These are phyloP conservation scores for Dimorphilus gyrociliatus DNA, from an alignment of 2,888 invertebrate genomes.

Conservation along the genomic window DNA sequence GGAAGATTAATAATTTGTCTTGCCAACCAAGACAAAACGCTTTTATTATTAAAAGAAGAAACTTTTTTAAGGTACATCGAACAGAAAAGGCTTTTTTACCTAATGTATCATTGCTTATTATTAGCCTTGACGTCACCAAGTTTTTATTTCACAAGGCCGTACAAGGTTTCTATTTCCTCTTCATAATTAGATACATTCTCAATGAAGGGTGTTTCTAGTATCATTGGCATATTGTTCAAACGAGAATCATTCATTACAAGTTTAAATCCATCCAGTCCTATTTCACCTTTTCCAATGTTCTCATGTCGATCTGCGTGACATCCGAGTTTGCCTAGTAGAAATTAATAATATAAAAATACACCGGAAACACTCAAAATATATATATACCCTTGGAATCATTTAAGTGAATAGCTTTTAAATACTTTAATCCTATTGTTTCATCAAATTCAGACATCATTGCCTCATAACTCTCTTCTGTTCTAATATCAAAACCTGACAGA, in stretches of 20 bases:
- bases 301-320: constrained; percentile 40
- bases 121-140: too few relatives aligned
- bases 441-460: constrained; percentile 36
- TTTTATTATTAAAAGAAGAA: too few relatives aligned
- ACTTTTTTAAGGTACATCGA: too few relatives aligned
- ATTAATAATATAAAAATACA: too few relatives aligned
- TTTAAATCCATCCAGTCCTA: constrained; percentile 36
- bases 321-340: constrained; percentile 31
- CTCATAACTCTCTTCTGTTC: constrained; percentile 29
- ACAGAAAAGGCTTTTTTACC: too few relatives aligned
- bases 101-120: too few relatives aligned
- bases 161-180: constrained; percentile 18
- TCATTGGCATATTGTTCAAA: constrained; percentile 36
- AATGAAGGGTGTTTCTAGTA: constrained; percentile 40
- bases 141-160: too few relatives aligned
- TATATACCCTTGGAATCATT: constrained; percentile 41
- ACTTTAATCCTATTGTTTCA: constrained; percentile 34
- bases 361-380: constrained; percentile 6
- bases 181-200: constrained; percentile 11
- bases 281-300: constrained; percentile 39
- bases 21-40: too few relatives aligned
- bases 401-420: constrained; percentile 40
- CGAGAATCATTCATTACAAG: constrained; percentile 35
- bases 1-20: too few relatives aligned
- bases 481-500: constrained; percentile 36